Percentiles rank a stretch among this genome's conserved stretches.
Conservation (phyloP, 2,888 invertebrate genomes). For the Nomada lathburiana region DNA sequence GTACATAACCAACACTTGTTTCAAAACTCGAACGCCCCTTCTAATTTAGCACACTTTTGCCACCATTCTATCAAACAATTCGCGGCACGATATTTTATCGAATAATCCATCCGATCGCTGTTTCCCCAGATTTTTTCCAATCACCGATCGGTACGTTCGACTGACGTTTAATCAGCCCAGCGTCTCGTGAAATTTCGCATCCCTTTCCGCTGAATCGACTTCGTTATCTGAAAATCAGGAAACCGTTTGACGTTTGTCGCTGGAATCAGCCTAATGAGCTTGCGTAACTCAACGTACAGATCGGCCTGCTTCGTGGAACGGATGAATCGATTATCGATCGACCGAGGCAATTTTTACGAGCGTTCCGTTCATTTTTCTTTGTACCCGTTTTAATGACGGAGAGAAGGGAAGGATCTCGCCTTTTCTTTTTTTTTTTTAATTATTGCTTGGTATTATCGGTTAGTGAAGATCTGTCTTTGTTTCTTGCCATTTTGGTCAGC, state of each 20-base stretch:
- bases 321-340: constrained; percentile 28
- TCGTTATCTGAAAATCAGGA: constrained; percentile 33
- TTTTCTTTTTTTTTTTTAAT: background rate
- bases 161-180: constrained; percentile 42
- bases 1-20: too few species aligned
- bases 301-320: constrained; percentile 10
- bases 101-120: constrained; percentile 1
- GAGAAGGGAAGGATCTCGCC: constrained; percentile 48
- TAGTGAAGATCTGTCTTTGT: too few species aligned
- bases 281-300: constrained; percentile 17
- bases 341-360: constrained; percentile 18
- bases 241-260: constrained; percentile 29
- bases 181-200: constrained; percentile 1
- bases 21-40: too few species aligned
- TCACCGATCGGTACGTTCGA: constrained; percentile 14
- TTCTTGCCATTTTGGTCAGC: too few species aligned
- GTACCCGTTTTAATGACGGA: constrained; percentile 18
- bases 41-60: too few species aligned
- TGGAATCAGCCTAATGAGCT: constrained; percentile 20
- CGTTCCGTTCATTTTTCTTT: background rate
- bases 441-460: too few species aligned
- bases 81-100: too few species aligned
- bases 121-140: constrained; percentile 14
- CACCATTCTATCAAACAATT: too few species aligned
- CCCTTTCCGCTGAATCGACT: constrained; percentile 7